Base-by-base conservation (phyloP, 2,113 vertebrate species). In the Carassius auratus region DNA sequence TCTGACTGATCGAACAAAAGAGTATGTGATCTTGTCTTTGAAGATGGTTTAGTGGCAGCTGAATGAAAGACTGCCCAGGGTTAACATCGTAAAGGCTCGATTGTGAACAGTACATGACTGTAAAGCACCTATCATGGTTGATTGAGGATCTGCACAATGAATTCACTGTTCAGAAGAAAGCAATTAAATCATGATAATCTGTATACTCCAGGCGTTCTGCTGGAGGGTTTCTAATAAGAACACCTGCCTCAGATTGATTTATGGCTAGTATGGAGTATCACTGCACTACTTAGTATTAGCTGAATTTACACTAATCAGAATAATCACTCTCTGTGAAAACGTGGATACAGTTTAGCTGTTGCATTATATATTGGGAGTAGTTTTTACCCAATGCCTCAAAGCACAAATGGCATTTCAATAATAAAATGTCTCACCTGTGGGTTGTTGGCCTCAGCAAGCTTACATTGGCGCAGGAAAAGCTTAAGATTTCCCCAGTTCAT, bases 401-500 rank as follows among this genome's bases (percentile, higher is more conserved):
- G 42, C 50, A 15, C 50, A 52, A 52, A 52, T 52, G 13, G 3
- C 50, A 52, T 52, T 52, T 52, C 14, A 45, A 52, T 14, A 52
- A 52, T 15, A 15, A 52, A 52, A 15, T 30, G 5, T 26, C 86
- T 94, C 92, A 99, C 98, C 98, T 99, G 98, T 76, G 98, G 98
- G 89, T 99, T 99, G 94, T 99, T 99, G 57, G 98, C 98, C 92
- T 99, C 98, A 8, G 98, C 98, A 89, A 99, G 90, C 92, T 99
- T 99, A 96, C 98, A 99, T 90, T 99, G 98, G 55, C 98, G 93
- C 91, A 99, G 93, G 92, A 99, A 99, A 33, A 99, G 95, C 88
- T 99, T 99, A 59, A 99, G 96, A 91, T 99, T 99, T 21, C 98
- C 98, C 98, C 98, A 99, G 71, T 97, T 97, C 96, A 99, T 97